Evolutionary conservation across 2,113 vertebrate species (phyloP), one percentile per base, ranked within the genome.

Genomic region (Marmota monax): DNA sequence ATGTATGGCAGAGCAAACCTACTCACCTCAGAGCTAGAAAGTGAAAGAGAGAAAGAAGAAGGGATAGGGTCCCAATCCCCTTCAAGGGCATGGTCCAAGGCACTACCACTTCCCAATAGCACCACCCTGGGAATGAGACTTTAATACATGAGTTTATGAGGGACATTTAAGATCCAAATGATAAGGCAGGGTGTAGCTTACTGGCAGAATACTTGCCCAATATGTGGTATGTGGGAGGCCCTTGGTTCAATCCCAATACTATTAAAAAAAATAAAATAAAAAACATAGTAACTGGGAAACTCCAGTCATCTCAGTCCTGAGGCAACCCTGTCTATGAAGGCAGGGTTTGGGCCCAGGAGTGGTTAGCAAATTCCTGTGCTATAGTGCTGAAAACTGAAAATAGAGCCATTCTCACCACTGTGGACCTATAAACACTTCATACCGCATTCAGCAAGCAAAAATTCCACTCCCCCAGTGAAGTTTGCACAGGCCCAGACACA

Each of bases 321-420:
- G 13, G 34, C 34, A 92, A 51, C 2, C 61, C 67, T 72, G 14
- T 53, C 56, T 83, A 14, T 73, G 69, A 94, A 80, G 39, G 48
- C 61, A 90, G 22, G 0, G 27, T 11, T 22, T 91, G 39, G 56
- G 42, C 65, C 63, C 45, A 58, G 37, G 18, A 65, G 23, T n/a
- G 79, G 22, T 23, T 80, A 76, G n/a, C 78, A 88, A 95, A 92
- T 76, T 58, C 80, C 80, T 88, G 11, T 80, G 34, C 63, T 67
- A 4, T 7, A 88, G 14, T 34, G 61, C 67, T 77, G 70, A 34
- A 74, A 92, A 58, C 65, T 79, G 74, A 85, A 92, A 94, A 83
- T 61, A 94, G 39, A 92, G 45, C 82, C 22, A 2, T 65, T 45
- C 63, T 85, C n/a, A 37, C 39, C 69, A 61, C 27, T 11, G n/a